Conservation (phyloP, 2,797 vertebrate genomes). For the Hypotaenidia okinawae region DNA sequence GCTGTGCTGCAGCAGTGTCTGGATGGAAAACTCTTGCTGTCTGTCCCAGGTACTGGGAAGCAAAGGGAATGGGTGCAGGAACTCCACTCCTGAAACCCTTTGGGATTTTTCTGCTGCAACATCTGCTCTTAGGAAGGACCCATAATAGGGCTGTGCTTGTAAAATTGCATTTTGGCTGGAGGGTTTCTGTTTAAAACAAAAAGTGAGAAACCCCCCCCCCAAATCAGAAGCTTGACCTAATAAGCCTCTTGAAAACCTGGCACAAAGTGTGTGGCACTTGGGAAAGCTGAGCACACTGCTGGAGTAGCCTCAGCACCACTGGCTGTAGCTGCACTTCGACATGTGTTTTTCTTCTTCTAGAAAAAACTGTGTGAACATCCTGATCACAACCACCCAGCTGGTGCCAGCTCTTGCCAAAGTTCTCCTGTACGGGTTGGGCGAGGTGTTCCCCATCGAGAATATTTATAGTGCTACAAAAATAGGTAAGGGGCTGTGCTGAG, state of each 20-base stretch:
- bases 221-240: background rate
- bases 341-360: constrained; percentile 72
- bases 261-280: background rate
- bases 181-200: background rate
- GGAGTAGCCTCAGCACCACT: background rate
- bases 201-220: background rate
- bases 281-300: background rate
- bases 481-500: constrained; percentile 76
- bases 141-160: background rate
- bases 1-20: background rate
- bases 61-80: background rate
- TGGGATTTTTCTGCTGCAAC: background rate
- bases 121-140: background rate
- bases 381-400: constrained; percentile 97
- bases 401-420: constrained; percentile 98
- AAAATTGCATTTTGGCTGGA: background rate
- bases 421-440: constrained; percentile 93
- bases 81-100: background rate
- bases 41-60: background rate
- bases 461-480: constrained; percentile 99
- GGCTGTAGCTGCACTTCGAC: background rate
- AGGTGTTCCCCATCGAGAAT: constrained; percentile 96
- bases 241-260: background rate
- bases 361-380: constrained; percentile 94
- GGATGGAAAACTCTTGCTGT: background rate